Conservation (phyloP, 2,888 invertebrate species). For the Lamellibrachia satsuma region DNA sequence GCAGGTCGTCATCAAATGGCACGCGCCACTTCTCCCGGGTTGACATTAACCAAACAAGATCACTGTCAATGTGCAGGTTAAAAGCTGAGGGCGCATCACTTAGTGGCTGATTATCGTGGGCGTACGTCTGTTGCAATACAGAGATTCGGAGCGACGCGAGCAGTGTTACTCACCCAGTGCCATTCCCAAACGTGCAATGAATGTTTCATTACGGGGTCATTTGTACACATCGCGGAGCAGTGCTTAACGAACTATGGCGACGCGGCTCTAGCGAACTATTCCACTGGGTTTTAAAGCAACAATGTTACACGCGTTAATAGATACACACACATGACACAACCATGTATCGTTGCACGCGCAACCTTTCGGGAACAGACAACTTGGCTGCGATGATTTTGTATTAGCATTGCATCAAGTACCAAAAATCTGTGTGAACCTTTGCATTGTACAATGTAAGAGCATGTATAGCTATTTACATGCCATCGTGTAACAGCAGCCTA, state of each 20-base stretch:
- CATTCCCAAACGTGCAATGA: background rate
- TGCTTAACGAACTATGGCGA: background rate
- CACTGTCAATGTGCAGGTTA: background rate
- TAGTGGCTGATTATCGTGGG: background rate
- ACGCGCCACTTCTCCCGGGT: background rate
- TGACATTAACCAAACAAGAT: background rate
- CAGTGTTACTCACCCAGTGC: background rate
- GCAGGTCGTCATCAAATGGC: background rate
- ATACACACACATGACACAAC: background rate
- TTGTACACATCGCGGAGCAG: background rate
- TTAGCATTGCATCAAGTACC: too few relatives aligned
- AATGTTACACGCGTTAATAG: background rate
- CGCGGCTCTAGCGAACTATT: background rate
- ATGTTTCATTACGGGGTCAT: background rate
- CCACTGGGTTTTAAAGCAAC: slow-evolving; percentile 17
- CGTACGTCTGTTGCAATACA: background rate
- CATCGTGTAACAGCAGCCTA: too few relatives aligned
- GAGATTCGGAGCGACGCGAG: background rate
- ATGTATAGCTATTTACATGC: too few relatives aligned
- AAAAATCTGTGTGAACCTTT: too few relatives aligned
- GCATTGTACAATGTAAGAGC: too few relatives aligned
- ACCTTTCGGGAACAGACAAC: too few relatives aligned
- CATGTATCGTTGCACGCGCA: background rate
- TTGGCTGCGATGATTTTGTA: too few relatives aligned
- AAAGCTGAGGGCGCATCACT: background rate